Conservation (phyloP, 2,888 invertebrate species). For the Plutella xylostella region DNA sequence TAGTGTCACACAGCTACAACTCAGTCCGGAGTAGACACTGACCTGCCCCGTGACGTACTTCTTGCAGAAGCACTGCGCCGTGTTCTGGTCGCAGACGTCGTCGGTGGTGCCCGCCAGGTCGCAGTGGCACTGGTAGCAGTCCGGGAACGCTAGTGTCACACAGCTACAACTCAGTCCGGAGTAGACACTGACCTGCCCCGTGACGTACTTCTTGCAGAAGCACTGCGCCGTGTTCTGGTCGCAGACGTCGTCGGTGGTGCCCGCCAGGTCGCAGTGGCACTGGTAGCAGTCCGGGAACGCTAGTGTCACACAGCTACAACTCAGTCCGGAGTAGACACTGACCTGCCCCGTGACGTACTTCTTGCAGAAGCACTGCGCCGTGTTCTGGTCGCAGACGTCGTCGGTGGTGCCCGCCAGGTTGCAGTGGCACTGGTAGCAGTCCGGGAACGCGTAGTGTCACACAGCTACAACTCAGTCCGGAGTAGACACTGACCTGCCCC, state of each 20-base stretch:
- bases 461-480: too few species aligned
- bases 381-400: constrained; percentile 88
- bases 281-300: constrained; percentile 90
- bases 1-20: too few species aligned
- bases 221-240: constrained; percentile 83
- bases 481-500: constrained; percentile 47
- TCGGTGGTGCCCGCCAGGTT: constrained; percentile 83
- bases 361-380: constrained; percentile 86
- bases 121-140: constrained; percentile 88
- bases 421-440: constrained; percentile 88
- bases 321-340: constrained; percentile 82
- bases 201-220: constrained; percentile 87
- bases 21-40: constrained; percentile 89
- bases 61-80: constrained; percentile 85
- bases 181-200: constrained; percentile 88
- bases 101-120: constrained; percentile 83
- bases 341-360: constrained; percentile 45
- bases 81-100: constrained; percentile 88
- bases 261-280: constrained; percentile 85
- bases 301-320: too few species aligned
- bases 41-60: constrained; percentile 88
- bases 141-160: constrained; percentile 89
- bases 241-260: constrained; percentile 89
- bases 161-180: constrained; percentile 91
- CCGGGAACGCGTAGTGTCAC: constrained; percentile 89